phyloP scores from a whole-genome alignment of 2,888 invertebrate species.

The Amphipoea lucens region DNA sequence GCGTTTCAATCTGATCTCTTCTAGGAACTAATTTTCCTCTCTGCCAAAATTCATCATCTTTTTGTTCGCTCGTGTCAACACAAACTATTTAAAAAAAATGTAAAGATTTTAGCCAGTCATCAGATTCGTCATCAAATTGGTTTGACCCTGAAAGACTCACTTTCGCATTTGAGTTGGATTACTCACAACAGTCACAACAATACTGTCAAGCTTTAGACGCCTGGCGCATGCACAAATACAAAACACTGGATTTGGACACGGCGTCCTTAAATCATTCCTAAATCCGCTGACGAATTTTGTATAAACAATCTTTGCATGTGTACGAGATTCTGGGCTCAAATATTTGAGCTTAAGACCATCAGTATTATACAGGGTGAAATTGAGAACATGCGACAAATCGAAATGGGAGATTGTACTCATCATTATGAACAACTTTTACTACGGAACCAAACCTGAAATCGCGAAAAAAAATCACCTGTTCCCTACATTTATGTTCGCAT shows the following conservation, averaged over 20 bases:
- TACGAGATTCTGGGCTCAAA: no score
- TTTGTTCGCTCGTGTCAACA: conserved; percentile 2
- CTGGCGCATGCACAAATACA: not conserved
- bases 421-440: no score
- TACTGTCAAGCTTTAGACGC: not conserved
- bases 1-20: not conserved
- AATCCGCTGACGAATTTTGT: no score
- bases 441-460: no score
- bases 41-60: not conserved
- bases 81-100: conserved; percentile 1
- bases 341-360: no score
- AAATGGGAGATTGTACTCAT: no score
- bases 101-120: conserved; percentile 29
- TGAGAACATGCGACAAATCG: no score
- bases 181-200: conserved; percentile 20
- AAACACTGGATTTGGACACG: not conserved
- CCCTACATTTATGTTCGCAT: no score
- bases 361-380: no score
- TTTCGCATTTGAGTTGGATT: conserved; percentile 40
- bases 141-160: conserved; percentile 43
- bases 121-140: conserved; percentile 41
- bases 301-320: no score
- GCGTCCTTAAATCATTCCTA: not conserved
- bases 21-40: not conserved
- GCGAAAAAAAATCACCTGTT: no score